Evolutionary conservation across 1,140 invertebrate genomes (phyloP), one percentile per base, ranked within the genome.

Genomic region (Maniola jurtina): DNA sequence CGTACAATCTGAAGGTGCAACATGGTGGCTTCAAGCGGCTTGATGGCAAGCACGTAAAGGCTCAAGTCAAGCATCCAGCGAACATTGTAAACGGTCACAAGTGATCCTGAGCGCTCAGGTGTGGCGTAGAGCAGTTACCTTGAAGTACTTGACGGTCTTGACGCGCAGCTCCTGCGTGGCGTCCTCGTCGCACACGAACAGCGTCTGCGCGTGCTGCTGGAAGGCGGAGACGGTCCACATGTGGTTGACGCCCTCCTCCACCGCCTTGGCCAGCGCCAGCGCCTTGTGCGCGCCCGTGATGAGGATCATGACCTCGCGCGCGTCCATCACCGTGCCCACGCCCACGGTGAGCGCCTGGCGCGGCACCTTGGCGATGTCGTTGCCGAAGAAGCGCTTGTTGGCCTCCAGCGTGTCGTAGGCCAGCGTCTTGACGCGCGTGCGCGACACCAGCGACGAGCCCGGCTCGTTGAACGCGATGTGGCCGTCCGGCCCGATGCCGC

Each of bases 151-250:
- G 65, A 99, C 98, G 70, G 99, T 99, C 92, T 99, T 99, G 15
- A 99, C 98, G 79, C 96, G 94, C 64, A 99, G 92, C 92, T 99
- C 99, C 61, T 98, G 88, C 7, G 99, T 99, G 47, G 99, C 98
- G 90, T 98, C 97, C 92, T 99, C 98, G 89, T 99, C 99, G 85
- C 98, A 99, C 55, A 99, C 92, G 92, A 99, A 98, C 15, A 99
- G 93, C 6, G 97, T 95, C 72, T 95, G 94, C 45, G 95, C 94
- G 91, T 99, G 98, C 86, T 97, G 97, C 90, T 99, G 99, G 92
- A 99, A 99, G 35, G 98, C 98, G 16, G 98, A 99, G 25, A 99
- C 98, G 0, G 99, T 99, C 98, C 99, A 99, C 99, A 99, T 99
- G 91, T 99, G 99, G 92, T 98, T 99, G 5, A 99, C 94, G 50